phyloP scores from a whole-genome alignment of 2,888 invertebrate species.

The Cryptocephalus primarius region DNA sequence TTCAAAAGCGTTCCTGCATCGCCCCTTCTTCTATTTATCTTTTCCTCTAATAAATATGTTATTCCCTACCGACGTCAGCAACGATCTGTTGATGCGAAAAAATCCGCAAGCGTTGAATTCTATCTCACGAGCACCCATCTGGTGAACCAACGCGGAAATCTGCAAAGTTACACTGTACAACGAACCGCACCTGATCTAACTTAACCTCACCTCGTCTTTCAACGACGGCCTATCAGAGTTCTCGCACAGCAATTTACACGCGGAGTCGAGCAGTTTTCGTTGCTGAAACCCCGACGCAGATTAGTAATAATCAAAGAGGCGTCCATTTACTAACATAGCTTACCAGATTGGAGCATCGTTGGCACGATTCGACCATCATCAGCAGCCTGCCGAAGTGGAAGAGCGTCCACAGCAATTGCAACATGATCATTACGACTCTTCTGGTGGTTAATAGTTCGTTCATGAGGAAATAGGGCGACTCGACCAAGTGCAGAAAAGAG shows the following conservation, averaged over 20 bases:
- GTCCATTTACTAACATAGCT: too few relatives aligned
- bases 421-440: constrained; percentile 26
- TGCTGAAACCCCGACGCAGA: too few relatives aligned
- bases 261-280: too few relatives aligned
- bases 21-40: too few relatives aligned
- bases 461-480: constrained; percentile 19
- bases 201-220: too few relatives aligned
- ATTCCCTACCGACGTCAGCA: constrained; percentile 19
- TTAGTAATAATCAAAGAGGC: too few relatives aligned
- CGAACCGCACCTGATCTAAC: not conserved
- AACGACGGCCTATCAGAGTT: too few relatives aligned
- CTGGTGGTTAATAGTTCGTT: constrained; percentile 14
- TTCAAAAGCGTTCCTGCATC: too few relatives aligned
- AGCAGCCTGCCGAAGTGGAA: constrained; percentile 16
- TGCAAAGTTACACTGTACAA: constrained; percentile 5
- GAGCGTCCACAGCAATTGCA: constrained; percentile 13
- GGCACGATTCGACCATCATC: constrained; percentile 19
- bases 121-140: constrained; percentile 14
- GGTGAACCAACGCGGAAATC: constrained; percentile 15
- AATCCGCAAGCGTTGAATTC: constrained; percentile 20
- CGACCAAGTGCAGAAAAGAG: constrained; percentile 17
- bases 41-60: too few relatives aligned
- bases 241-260: too few relatives aligned
- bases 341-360: constrained; percentile 17
- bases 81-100: constrained; percentile 18